Conservation (phyloP, 2,888 invertebrate genomes). For the Teleogryllus oceanicus region DNA sequence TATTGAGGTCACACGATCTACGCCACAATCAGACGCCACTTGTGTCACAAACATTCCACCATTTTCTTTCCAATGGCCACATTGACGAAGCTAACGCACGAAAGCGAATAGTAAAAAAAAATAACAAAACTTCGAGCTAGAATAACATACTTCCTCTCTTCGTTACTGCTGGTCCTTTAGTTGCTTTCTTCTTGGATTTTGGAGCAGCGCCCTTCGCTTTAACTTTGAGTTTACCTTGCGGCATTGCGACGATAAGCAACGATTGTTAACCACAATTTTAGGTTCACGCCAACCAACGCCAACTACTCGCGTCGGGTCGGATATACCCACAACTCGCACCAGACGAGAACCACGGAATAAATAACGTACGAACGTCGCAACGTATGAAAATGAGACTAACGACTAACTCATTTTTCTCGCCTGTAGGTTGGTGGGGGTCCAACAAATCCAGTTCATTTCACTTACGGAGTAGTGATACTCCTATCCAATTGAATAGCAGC, state of each 20-base stretch:
- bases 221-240: slow-evolving; percentile 66
- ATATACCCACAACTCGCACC: background rate
- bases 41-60: background rate
- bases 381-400: background rate
- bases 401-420: background rate
- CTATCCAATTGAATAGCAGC: background rate
- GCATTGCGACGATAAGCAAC: slow-evolving; percentile 51
- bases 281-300: background rate
- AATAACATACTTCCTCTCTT: slow-evolving; percentile 57
- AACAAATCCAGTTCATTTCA: background rate
- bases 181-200: slow-evolving; percentile 50
- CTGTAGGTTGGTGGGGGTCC: background rate
- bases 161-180: slow-evolving; percentile 56
- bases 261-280: slow-evolving; percentile 26
- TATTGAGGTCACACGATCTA: slow-evolving; percentile 18
- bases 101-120: background rate
- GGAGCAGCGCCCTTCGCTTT: slow-evolving; percentile 59
- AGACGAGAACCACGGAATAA: slow-evolving; percentile 6
- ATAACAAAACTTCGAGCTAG: slow-evolving; percentile 19
- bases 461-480: slow-evolving; percentile 8
- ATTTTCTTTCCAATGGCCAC: slow-evolving; percentile 1
- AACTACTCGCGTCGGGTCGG: background rate
- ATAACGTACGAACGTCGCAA: slow-evolving; percentile 5
- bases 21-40: background rate
- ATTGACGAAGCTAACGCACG: background rate